phyloP scores from a whole-genome alignment of 1,140 invertebrate species.

The Probaryconus sp. region DNA sequence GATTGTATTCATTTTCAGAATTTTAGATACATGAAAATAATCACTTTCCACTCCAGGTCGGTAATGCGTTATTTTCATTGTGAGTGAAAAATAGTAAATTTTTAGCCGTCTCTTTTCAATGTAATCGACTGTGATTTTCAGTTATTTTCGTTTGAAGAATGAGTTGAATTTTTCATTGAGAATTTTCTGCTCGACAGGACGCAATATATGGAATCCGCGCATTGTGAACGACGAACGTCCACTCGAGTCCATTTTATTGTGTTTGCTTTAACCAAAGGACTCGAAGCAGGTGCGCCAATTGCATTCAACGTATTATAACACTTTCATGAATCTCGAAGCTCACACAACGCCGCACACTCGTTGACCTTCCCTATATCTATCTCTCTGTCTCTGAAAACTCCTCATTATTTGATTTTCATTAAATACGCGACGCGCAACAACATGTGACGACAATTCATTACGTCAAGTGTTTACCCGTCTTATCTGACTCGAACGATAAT shows the following conservation, averaged over 20 bases:
- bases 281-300: conserved; percentile 63
- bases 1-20: too few relatives aligned
- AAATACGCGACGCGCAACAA: conserved; percentile 21
- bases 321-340: conserved; percentile 48
- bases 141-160: too few relatives aligned
- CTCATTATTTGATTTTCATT: conserved; percentile 45
- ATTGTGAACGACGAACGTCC: too few relatives aligned
- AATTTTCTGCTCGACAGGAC: too few relatives aligned
- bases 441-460: conserved; percentile 46
- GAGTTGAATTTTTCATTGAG: too few relatives aligned
- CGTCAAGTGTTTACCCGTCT: conserved; percentile 46
- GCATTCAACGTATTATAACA: conserved; percentile 66
- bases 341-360: conserved; percentile 63
- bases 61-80: too few relatives aligned
- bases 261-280: conserved; percentile 54
- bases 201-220: too few relatives aligned
- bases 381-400: conserved; percentile 25
- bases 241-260: conserved; percentile 10
- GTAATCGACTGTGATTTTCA: too few relatives aligned
- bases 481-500: conserved; percentile 38
- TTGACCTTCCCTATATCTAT: conserved; percentile 46
- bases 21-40: too few relatives aligned
- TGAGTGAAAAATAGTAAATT: too few relatives aligned
- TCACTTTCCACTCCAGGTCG: too few relatives aligned
- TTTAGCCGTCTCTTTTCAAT: too few relatives aligned